These are phyloP conservation scores for Graphium colonna DNA, from an alignment of 2,888 invertebrate genomes.

Conservation along the genomic window DNA sequence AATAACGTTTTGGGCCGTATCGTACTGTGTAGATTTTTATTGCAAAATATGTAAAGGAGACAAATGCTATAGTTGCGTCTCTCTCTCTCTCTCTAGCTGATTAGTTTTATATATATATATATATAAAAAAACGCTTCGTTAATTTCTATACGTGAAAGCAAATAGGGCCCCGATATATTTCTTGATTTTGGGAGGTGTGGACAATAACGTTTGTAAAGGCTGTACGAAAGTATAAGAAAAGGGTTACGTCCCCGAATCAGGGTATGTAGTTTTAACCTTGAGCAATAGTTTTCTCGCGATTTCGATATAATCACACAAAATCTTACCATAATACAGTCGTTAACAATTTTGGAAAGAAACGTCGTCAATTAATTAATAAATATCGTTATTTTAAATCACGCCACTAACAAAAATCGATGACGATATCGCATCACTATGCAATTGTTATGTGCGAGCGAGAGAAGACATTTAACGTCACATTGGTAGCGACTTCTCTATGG, in stretches of 20 bases:
- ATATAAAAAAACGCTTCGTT: too few species aligned
- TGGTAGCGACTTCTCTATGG: neutral
- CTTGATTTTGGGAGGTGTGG: conserved; percentile 50
- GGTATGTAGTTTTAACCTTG: conserved; percentile 69
- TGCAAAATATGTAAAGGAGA: too few species aligned
- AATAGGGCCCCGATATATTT: conserved; percentile 28
- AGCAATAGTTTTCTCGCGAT: conserved; percentile 32
- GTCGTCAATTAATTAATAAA: neutral
- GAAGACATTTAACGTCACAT: neutral
- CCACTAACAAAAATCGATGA: too few species aligned
- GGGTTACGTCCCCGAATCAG: conserved; percentile 71
- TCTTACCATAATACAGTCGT: neutral
- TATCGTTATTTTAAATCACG: conserved; percentile 2
- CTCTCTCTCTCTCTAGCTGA: too few species aligned
- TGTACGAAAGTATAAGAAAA: conserved; percentile 51
- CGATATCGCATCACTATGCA: conserved; percentile 4
- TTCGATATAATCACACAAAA: neutral
- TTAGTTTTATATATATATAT: too few species aligned
- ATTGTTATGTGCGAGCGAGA: neutral
- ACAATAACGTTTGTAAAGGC: conserved; percentile 74
- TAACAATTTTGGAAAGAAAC: neutral
- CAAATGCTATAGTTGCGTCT: too few species aligned
- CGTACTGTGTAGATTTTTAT: too few species aligned
- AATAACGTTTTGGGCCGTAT: too few species aligned
- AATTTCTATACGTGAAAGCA: too few species aligned